Evolutionary conservation across 2,888 invertebrate species (phyloP), one percentile per base, ranked within the genome.

Genomic region (Acleris laterana): DNA sequence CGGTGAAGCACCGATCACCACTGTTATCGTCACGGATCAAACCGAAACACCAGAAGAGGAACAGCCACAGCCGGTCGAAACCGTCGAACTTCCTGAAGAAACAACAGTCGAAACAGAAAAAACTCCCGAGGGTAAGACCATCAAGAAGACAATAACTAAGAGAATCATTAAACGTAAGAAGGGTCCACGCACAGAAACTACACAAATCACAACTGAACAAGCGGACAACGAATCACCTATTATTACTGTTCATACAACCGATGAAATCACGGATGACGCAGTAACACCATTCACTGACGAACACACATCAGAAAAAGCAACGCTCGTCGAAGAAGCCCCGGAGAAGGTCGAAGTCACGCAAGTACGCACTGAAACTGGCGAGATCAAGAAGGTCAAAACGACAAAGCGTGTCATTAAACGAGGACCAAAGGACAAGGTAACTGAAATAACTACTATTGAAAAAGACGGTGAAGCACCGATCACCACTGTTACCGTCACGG

Each of bases 331-430:
- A 19, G 52, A 62, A 5, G 46, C 17, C n/a, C 61, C 61, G 1
- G 61, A 62, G n/a, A 53, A 53, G 6, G 48, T 53, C 1, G 53
- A 53, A 20, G 46, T 84, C 1, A 74, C 75, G 3, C 77, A 66
- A 61, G 74, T 80, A 6, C 70, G 74, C 4, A 48, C 48, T 1
- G 48, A 48, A 3, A 19, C 48, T 7, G 48, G 48, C 9, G 17
- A 48, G 2, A 3, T 48, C 3, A 81, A 81, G 38, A 79, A 80
- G 67, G 83, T 84, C 61, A 83, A 78, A 2, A 84, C 83, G 0
- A 91, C 88, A 3, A 93, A 87, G 68, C 90, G 90, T 1, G 83
- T 85, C 5, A 86, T 92, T 1, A 94, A 87, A 70, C 90, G 84
- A 61, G 93, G 88, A 2, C 76, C 77, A 0, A 90, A 91, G 57